Evolutionary conservation across 2,113 vertebrate genomes (phyloP).

Genomic region (Rhadina sibilatrix): DNA sequence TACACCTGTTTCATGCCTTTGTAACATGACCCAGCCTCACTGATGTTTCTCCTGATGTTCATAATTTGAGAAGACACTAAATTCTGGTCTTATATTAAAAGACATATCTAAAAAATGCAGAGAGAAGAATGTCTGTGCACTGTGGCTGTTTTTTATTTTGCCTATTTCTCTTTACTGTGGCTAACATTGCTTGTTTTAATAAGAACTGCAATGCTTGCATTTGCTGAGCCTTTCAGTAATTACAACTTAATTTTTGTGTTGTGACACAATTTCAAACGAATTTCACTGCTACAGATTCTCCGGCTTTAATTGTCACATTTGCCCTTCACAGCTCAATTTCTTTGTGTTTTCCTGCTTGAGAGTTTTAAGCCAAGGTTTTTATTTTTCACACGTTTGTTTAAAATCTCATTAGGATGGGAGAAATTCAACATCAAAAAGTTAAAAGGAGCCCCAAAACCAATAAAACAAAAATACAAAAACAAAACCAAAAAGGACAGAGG

Average conservation of each 20-base stretch:
- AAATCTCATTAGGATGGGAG: background rate
- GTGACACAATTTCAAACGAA: background rate
- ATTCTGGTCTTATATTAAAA: background rate
- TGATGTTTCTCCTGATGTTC: background rate
- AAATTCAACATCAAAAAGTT: background rate
- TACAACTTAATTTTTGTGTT: background rate
- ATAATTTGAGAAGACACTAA: background rate
- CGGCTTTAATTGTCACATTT: background rate
- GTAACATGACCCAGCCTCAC: background rate
- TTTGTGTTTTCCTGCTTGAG: background rate
- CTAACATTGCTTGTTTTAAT: background rate
- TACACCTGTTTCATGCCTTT: background rate
- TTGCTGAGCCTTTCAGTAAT: background rate
- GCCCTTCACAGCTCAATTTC: background rate
- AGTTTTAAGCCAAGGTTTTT: background rate
- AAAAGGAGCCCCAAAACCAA: background rate
- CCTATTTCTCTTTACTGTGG: background rate
- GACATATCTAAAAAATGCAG: background rate
- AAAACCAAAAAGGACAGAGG: background rate
- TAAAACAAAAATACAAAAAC: background rate
- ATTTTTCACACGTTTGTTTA: background rate
- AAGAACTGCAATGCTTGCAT: background rate
- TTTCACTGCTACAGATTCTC: background rate
- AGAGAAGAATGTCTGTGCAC: background rate
- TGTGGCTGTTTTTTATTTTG: too few species aligned